Base-by-base conservation (phyloP, 2,797 vertebrate species). In the Todus mexicanus region DNA sequence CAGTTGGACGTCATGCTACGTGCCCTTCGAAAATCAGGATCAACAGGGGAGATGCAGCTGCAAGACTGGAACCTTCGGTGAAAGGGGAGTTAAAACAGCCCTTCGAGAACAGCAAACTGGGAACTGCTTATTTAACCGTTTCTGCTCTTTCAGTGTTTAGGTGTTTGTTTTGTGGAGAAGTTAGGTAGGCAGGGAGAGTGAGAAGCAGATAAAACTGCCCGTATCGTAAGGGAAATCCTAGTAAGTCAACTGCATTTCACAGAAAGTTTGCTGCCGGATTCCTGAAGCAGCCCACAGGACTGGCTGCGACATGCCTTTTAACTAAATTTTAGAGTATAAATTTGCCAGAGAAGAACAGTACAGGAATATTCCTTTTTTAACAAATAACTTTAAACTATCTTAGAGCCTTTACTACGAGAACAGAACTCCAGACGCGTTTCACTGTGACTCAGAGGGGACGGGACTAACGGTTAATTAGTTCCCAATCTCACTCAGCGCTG, bases 381-480 rank as follows among this genome's bases (percentile, higher is more conserved):
- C 48, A 64, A 69, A 37, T 47, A 25, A 33, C 53, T 78, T 72
- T 18, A 33, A 60, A 78, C 60, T 48, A 33, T 0, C 1, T 43
- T 33, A 38, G 63, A 81, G 38, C 56, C 42, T 45, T 91, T 50
- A 40, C 43, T 66, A 65, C 47, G 33, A 74, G 75, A 92, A 71
- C 35, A 47, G 13, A 87, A 82, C 60, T 84, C 40, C 69, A 86
- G 83, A 50, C 63, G 33, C 3, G 9, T 56, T 89, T 87, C 82
- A 63, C 63, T 42, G 84, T 76, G 80, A 78, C 84, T 91, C 93
- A 93, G 75, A 89, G 48, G 35, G 43, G 86, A 71, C 65, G 65
- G 79, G 82, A 86, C 87, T 72, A 89, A 82, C 73, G 72, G 82
- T 92, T 92, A 91, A 95, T 95, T 90, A 93, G 89, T 90, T 91